Percentiles rank a stretch among this genome's conserved stretches.
These are phyloP conservation scores for Meleagris gallopavo DNA, from an alignment of 2,113 vertebrate species.

Conservation along the genomic window DNA sequence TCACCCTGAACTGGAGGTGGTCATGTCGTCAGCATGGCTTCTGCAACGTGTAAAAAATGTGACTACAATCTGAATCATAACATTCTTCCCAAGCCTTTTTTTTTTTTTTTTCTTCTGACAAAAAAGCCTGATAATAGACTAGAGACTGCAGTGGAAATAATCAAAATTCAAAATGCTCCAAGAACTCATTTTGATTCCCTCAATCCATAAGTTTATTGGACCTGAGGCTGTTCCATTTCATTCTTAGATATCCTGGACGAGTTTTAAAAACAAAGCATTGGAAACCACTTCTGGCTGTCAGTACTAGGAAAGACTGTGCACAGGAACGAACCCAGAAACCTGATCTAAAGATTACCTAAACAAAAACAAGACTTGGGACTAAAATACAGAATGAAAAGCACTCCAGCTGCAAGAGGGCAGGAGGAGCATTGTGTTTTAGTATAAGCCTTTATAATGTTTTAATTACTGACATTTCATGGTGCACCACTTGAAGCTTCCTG, in stretches of 20 bases:
- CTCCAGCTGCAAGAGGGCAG: background rate
- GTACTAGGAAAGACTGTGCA: background rate
- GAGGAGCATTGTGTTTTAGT: background rate
- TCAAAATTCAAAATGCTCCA: background rate
- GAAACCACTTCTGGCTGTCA: conserved; percentile 4
- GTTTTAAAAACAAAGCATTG: background rate
- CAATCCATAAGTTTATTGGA: background rate
- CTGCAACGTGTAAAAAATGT: fast-evolving
- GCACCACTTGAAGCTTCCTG: background rate
- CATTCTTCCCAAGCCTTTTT: conserved; percentile 7
- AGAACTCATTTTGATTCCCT: background rate
- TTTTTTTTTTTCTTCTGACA: background rate
- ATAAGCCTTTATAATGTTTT: background rate
- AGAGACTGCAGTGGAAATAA: background rate
- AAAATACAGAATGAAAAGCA: background rate
- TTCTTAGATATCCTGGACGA: background rate
- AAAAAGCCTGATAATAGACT: background rate
- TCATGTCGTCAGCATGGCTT: background rate
- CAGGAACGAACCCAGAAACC: background rate
- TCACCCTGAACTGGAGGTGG: background rate
- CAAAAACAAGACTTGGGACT: conserved; percentile 2
- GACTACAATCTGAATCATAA: background rate
- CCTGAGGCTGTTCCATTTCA: background rate
- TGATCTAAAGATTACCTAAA: conserved; percentile 9
- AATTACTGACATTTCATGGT: background rate